Evolutionary conservation across 2,113 vertebrate species (phyloP), one percentile per base, ranked within the genome.

Genomic region (Nematolebias whitei): DNA sequence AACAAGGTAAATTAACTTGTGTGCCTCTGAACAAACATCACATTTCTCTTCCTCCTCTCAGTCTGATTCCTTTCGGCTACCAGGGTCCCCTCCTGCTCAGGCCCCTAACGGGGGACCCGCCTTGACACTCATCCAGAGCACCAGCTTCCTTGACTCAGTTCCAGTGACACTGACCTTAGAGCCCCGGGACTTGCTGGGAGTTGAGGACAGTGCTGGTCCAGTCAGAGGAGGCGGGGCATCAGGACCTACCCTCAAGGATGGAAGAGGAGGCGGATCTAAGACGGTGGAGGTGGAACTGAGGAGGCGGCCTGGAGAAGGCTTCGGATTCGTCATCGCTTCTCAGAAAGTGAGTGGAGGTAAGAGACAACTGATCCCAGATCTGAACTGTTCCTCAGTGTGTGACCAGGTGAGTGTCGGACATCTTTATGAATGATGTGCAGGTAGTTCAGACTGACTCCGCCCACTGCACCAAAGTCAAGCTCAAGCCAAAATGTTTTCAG

Each of bases 91-190:
- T 45, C 68, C 74, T 14, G 51, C 60, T 3, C 80, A 72, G 73
- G 71, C 43, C 2, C 60, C 84, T 1, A 86, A 86, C 2, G 72
- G 78, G 12, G 59, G 82, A 11, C 50, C 58, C 0, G 44, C 59
- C 54, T 71, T 66, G 0, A 39, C 84, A 50, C 80, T 93, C 65
- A 91, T 92, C 55, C 92, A 93, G 86, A 93, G 92, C 79, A 93
- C 92, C 81, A 93, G 92, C 74, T 93, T 93, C 81, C 85, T 93
- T 69, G 92, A 93, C 64, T 91, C 91, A 0, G 91, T 93, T 60
- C 92, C 92, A 1, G 91, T 93, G 41, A 92, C 92, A 1, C 52
- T 93, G 44, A 93, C 90, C 1, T 66, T 92, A 2, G 92, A 93
- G 81, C 91, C 92, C 1, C 85, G 88, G 0, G 92, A 93, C 65